Evolutionary conservation across 2,888 invertebrate species (phyloP).

Genomic region (Tillus elongatus): DNA sequence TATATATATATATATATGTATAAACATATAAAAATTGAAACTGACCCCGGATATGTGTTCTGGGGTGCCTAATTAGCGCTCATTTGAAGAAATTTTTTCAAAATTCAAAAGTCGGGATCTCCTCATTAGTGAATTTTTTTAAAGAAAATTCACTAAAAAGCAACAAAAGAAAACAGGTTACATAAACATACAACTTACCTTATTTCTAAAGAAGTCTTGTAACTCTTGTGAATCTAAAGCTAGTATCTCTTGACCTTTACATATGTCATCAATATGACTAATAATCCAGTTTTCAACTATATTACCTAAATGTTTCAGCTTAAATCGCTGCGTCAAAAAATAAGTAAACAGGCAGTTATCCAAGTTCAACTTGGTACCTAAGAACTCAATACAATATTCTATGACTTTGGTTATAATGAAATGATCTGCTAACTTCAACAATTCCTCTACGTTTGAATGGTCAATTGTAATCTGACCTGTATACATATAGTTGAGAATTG

Average conservation of each 20-base stretch:
- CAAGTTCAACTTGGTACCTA: slow-evolving; percentile 52
- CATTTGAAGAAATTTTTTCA: too few relatives aligned
- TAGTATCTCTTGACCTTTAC: slow-evolving; percentile 48
- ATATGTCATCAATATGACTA: slow-evolving; percentile 44
- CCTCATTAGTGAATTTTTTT: too few relatives aligned
- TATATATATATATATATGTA: too few relatives aligned
- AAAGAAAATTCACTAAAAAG: too few relatives aligned
- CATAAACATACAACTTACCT: slow-evolving; percentile 37
- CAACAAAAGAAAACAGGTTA: too few relatives aligned
- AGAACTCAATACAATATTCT: slow-evolving; percentile 54
- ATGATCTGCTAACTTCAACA: slow-evolving; percentile 53
- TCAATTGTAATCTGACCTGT: slow-evolving; percentile 52
- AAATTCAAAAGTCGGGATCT: too few relatives aligned
- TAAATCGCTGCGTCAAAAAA: slow-evolving; percentile 51
- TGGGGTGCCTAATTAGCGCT: too few relatives aligned
- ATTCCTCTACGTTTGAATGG: slow-evolving; percentile 51
- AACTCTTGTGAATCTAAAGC: slow-evolving; percentile 43
- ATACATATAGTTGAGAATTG: slow-evolving; percentile 56
- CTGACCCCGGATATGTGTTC: too few relatives aligned
- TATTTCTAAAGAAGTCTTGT: slow-evolving; percentile 47
- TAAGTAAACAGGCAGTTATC: slow-evolving; percentile 55
- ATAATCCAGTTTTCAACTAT: slow-evolving; percentile 48
- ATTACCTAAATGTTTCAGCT: slow-evolving; percentile 48
- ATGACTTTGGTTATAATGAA: slow-evolving; percentile 53
- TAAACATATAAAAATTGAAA: too few relatives aligned